Base-by-base conservation (phyloP, 2,113 vertebrate genomes). In the Rhea americana region DNA sequence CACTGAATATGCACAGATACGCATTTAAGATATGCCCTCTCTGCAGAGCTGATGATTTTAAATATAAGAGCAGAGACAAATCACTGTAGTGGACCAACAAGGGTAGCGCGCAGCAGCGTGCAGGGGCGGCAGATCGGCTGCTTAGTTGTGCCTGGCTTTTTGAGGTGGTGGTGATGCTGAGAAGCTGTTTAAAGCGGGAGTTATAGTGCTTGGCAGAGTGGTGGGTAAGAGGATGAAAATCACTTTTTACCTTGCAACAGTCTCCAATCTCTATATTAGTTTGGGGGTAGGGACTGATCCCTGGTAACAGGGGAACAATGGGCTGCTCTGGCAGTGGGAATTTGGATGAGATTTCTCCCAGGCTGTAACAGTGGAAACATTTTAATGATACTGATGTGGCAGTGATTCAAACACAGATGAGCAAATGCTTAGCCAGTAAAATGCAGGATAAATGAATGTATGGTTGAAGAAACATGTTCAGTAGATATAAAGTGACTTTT, bases 401-500 rank as follows among this genome's bases (percentile, higher is more conserved):
- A 2, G 72, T 14, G 18, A 37, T 73, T 80, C 45, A 82, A 18
- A 48, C 37, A 24, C 21, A 53, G n/a, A 79, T 61, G 63, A 70
- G 45, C 61, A 55, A 62, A 24, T n/a, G 18, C 62, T 61, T 5
- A 58, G 55, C 16, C 55, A 56, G 30, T 58, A 18, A 58, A 58
- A 58, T 58, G 4, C n/a, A 85, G 58, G 45, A 61, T 62, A 13
- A 48, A 28, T 75, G 41, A 78, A 63, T n/a, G 53, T 58, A 17
- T 51, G 55, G 9, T 47, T 71, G 59, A 90, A 82, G 82, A 87
- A 89, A 90, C 37, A 35, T 39, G 30, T 80, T 55, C 28, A 50
- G 37, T 82, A 89, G 50, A 74, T 90, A 45, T 3, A 14, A 87
- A 91, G 72, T 80, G 76, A 80, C 67, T 90, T 87, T 80, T 51